Base-by-base conservation (phyloP, 2,113 vertebrate species). In the Oryzias curvinotus region DNA sequence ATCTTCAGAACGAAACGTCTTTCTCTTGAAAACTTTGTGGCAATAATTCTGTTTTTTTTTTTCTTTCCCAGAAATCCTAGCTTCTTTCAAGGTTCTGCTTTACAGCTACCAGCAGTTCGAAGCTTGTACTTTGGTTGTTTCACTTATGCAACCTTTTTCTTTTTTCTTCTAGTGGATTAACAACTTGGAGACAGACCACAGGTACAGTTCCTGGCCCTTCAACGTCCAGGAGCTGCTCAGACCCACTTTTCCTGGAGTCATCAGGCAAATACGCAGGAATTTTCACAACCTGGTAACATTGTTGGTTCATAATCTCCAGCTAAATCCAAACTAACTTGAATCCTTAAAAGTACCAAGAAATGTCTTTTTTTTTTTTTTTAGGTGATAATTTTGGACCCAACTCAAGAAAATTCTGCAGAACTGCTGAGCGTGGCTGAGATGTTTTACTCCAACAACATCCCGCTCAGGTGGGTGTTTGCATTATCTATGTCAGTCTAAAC, bases 371-470 rank as follows among this genome's bases (percentile, higher is more conserved):
- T 62, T n/a, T 60, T 18, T n/a, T 60, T 71, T 3, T 78, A 99
- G 97, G 95, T 99, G 62, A 92, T 98, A 62, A 92, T 98, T 73
- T 73, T 98, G 77, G 95, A 98, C 75, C 97, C 97, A 3, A 72
- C 83, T 47, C 94, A 96, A 1, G 94, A 95, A 57, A 93, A 85
- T 62, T 89, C 95, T 4, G 78, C 88, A 3, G 97, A 99, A 57
- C 78, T 99, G 73, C 72, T 99, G 15, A 95, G 92, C 17, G 92
- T 95, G 53, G 97, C 95, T 47, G 97, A 99, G 89, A 97, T 99
- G 97, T 98, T 99, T 87, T 94, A 97, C 68, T 92, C 93, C 62
- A 98, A 98, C 85, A 96, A 98, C 80, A 96, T 99, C 78, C 97
- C 97, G 0, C 89, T 99, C 73, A 96, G 97, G 80, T 88, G 52